These are phyloP conservation scores for Tenthredo livida DNA, from an alignment of 2,888 invertebrate genomes.

Conservation along the genomic window DNA sequence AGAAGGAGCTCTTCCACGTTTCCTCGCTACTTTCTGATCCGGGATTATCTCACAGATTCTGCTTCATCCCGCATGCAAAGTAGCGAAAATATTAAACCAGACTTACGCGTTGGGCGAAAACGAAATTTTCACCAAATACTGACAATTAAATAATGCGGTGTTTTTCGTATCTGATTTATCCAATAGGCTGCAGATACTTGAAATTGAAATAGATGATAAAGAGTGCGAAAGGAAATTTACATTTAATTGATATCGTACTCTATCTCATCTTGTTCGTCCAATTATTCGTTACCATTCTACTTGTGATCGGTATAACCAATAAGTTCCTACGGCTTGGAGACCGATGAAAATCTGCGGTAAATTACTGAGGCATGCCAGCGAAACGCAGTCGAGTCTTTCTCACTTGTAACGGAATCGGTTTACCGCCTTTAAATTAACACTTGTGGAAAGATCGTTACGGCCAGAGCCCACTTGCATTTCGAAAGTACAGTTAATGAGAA, in stretches of 20 bases:
- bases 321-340: background rate
- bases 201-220: background rate
- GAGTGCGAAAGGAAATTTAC: background rate
- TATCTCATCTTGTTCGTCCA: background rate
- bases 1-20: constrained; percentile 6
- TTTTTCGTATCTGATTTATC: background rate
- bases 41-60: background rate
- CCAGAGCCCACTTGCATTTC: constrained; percentile 1
- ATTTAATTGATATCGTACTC: background rate
- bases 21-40: constrained; percentile 10
- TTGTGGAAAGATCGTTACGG: constrained; percentile 28
- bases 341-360: constrained; percentile 18
- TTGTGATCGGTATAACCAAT: background rate
- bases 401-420: constrained; percentile 33
- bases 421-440: constrained; percentile 49
- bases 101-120: background rate
- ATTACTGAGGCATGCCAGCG: background rate
- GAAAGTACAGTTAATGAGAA: constrained; percentile 48
- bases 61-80: background rate
- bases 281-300: background rate
- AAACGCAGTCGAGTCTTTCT: constrained; percentile 6
- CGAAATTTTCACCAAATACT: background rate
- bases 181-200: background rate
- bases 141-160: background rate
- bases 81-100: background rate